Base-by-base conservation (phyloP, 2,888 invertebrate species). In the Heliconius sara region DNA sequence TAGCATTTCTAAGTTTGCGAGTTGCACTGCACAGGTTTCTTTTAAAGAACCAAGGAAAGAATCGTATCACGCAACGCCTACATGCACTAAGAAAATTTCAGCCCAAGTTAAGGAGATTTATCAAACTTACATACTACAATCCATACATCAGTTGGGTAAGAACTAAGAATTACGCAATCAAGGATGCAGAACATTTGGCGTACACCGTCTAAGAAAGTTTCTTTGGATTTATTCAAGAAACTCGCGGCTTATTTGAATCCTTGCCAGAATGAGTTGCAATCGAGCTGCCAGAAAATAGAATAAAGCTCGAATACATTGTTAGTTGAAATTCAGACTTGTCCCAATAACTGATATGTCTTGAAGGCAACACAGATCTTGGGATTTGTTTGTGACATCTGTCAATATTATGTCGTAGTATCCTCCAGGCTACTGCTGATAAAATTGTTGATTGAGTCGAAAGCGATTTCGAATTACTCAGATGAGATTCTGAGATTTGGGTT, bases 231-330 rank as follows among this genome's bases (percentile, higher is more conserved):
- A 90, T 91, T 89, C 89, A 85, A 86, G 85, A 79, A 83, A 85
- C 81, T 84, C 83, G 83, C 83, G 84, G 84, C 84, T 86, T 84
- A 88, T 89, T 91, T 91, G 91, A 91, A 87, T 81, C 87, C 84
- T 81, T 88, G 91, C 91, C 91, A 91, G 87, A 85, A 85, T 84
- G 85, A 85, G 84, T 84, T 83, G 84, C 79, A 79, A 80, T 82
- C 83, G 83, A 82, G 83, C 76, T 85, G 87, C 85, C 86, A 87
- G 83, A 79, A 83, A 85, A 85, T 85, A 84, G 86, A 88, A 86
- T 83, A 80, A 83, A 82, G 72, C 82, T 77, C 79, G 78, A 81
- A 76, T 81, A 83, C 83, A 83, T 84, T 84, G 83, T 82, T 82
- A 79, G 76, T 79, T 79, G 63, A 66, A 52, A 73, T 73, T 47